These are phyloP conservation scores for Notarius quadriscutis DNA, from an alignment of 2,113 vertebrate species.

Conservation along the genomic window DNA sequence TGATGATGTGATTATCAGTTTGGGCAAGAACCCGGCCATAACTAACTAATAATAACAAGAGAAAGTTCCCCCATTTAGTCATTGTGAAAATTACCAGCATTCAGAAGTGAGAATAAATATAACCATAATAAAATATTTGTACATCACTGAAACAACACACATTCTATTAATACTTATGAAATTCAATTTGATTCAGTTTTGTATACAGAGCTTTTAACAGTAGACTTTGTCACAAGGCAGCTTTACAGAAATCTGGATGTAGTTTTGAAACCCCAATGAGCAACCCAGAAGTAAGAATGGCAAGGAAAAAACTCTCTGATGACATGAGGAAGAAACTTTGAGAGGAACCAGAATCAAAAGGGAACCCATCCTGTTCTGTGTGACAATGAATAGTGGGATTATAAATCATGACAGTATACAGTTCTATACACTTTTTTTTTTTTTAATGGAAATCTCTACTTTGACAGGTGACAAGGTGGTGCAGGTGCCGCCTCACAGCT, in stretches of 20 bases:
- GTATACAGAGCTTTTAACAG: not conserved
- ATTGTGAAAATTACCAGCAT: not conserved
- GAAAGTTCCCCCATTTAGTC: not conserved
- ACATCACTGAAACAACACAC: not conserved
- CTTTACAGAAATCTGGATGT: slow-evolving; percentile 9
- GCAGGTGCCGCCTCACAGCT: not conserved
- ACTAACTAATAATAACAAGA: too few species aligned
- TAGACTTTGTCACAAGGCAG: not conserved
- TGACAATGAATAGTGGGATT: not conserved
- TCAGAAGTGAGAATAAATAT: not conserved
- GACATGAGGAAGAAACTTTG: not conserved
- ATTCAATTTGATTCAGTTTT: not conserved
- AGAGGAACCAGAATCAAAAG: not conserved
- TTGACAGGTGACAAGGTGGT: not conserved
- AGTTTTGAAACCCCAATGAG: too few species aligned
- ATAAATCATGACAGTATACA: not conserved
- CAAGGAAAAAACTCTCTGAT: not conserved
- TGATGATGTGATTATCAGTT: too few species aligned
- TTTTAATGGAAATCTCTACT: not conserved
- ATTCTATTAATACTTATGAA: not conserved
- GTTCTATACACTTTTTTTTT: not conserved
- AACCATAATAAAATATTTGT: not conserved
- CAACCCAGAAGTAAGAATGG: too few species aligned
- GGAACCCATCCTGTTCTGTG: not conserved
- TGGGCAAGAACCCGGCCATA: too few species aligned